Evolutionary conservation across 2,797 vertebrate species (phyloP).

Genomic region (Petrocephalus sullivani): DNA sequence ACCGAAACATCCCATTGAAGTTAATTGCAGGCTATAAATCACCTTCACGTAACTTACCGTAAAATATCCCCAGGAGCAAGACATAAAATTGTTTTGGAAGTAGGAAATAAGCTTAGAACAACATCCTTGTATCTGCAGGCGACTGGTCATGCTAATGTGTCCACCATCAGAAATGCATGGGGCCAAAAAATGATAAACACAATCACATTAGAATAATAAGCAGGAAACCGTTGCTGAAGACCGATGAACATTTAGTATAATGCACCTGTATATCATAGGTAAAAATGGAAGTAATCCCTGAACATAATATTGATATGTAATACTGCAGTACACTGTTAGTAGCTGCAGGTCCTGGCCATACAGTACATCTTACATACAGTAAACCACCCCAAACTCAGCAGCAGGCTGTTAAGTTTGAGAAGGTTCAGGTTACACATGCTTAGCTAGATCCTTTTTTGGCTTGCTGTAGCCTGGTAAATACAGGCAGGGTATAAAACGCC

Average conservation of each 20-base stretch:
- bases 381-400: neutral
- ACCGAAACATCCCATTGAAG: slow-evolving; percentile 6
- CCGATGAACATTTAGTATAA: neutral
- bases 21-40: neutral
- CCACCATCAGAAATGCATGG: neutral
- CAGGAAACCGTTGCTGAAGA: neutral
- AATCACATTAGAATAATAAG: neutral
- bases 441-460: neutral
- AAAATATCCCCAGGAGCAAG: neutral
- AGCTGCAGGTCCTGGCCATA: neutral
- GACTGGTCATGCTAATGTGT: neutral
- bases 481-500: neutral
- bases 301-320: neutral
- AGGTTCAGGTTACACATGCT: neutral
- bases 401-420: neutral
- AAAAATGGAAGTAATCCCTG: neutral
- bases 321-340: neutral
- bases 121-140: neutral
- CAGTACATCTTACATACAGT: neutral
- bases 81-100: neutral
- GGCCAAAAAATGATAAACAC: neutral
- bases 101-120: slow-evolving; percentile 1
- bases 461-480: neutral
- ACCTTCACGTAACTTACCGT: neutral
- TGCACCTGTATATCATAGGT: neutral